Conservation (phyloP, 2,888 invertebrate genomes). For the Eupithecia insigniata region DNA sequence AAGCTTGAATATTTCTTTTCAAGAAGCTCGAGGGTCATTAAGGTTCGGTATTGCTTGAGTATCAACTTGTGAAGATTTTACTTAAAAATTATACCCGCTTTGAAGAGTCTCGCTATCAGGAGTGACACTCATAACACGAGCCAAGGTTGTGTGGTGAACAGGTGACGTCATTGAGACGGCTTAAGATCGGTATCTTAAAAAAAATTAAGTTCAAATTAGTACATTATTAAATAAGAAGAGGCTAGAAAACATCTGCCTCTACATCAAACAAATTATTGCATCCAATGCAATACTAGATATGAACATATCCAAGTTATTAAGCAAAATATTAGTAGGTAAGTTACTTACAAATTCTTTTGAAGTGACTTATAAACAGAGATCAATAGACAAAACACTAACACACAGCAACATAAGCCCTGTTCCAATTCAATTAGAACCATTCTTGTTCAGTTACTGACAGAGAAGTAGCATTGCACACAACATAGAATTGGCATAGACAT, state of each 20-base stretch:
- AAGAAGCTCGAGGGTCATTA: conserved; percentile 18
- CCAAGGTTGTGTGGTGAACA: background rate
- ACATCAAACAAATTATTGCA: background rate
- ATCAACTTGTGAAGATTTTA: conserved; percentile 5
- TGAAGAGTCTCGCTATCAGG: background rate
- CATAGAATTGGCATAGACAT: background rate
- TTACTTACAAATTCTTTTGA: background rate
- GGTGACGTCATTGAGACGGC: background rate
- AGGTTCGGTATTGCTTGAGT: background rate
- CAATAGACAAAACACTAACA: background rate
- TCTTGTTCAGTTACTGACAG: background rate
- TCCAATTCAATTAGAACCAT: background rate
- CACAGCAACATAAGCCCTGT: background rate
- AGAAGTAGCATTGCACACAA: background rate
- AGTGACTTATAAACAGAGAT: background rate
- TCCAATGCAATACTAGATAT: no score
- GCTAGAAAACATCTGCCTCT: background rate
- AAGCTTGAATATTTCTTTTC: conserved; percentile 18
- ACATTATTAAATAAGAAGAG: no score
- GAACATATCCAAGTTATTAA: no score
- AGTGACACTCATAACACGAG: background rate
- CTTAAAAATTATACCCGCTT: background rate
- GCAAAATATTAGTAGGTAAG: no score
- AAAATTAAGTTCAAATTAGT: no score
- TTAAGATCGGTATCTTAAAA: background rate